phyloP scores from a whole-genome alignment of 2,888 invertebrate genomes.

The Aphrophora alni region DNA sequence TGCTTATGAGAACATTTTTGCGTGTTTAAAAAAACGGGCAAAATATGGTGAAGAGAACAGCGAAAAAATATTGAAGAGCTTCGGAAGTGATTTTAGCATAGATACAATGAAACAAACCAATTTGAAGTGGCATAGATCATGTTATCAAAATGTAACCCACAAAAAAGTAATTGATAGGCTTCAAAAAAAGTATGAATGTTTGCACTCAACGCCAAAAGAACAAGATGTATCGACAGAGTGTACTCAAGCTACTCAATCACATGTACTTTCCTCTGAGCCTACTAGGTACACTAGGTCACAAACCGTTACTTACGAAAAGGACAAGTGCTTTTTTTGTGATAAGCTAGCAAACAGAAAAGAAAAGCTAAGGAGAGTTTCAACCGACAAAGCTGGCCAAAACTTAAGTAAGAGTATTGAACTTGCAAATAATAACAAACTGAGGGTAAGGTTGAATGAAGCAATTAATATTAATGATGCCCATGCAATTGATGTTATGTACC shows the following conservation, averaged over 20 bases:
- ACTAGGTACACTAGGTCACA: slow-evolving; percentile 16
- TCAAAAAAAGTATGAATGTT: neutral
- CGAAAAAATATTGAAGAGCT: too few relatives aligned
- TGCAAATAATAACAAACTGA: neutral
- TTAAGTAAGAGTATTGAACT: neutral
- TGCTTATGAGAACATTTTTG: neutral
- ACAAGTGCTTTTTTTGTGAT: slow-evolving; percentile 19
- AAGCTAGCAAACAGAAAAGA: neutral
- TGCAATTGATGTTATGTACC: neutral
- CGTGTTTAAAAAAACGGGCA: neutral
- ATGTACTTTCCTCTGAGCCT: neutral
- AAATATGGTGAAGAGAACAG: slow-evolving; percentile 3
- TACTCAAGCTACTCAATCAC: neutral
- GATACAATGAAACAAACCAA: slow-evolving; percentile 1
- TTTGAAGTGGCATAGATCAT: slow-evolving; percentile 2
- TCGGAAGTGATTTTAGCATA: slow-evolving; percentile 4
- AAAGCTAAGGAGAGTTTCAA: neutral
- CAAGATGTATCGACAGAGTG: neutral
- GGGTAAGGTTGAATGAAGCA: neutral
- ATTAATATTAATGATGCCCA: neutral
- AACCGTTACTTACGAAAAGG: slow-evolving; percentile 11
- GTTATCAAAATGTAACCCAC: too few relatives aligned
- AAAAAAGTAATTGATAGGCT: slow-evolving; percentile 16
- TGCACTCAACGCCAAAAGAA: neutral
- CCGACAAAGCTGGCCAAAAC: neutral